Percentiles rank a stretch among this genome's conserved stretches.
Conservation (phyloP, 2,888 invertebrate species). For the Cyclophora punctaria region DNA sequence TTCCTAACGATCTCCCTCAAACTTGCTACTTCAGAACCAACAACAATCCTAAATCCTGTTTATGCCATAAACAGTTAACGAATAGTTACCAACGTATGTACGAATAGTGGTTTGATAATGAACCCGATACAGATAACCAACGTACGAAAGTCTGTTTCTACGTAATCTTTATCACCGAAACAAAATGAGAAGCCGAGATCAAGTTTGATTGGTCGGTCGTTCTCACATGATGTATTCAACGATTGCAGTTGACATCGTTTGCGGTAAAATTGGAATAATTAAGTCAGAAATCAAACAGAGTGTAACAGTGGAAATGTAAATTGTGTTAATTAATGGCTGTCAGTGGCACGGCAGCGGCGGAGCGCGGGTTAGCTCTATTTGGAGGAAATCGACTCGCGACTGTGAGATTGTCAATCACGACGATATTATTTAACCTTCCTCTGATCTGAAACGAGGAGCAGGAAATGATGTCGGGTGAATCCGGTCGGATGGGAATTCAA, state of each 20-base stretch:
- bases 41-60: no score
- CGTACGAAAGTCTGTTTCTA: background rate
- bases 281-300: conserved; percentile 31
- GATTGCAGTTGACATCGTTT: conserved; percentile 41
- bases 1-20: conserved; percentile 1
- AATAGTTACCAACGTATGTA: background rate
- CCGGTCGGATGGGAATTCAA: conserved; percentile 9
- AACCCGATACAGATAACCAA: conserved; percentile 4
- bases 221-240: conserved; percentile 33
- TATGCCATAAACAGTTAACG: background rate
- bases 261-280: conserved; percentile 32
- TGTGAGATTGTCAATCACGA: conserved; percentile 16
- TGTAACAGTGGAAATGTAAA: conserved; percentile 25
- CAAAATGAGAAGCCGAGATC: conserved; percentile 11
- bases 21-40: background rate
- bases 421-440: conserved; percentile 12
- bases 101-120: conserved; percentile 6
- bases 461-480: conserved; percentile 18
- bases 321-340: conserved; percentile 22
- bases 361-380: conserved; percentile 2
- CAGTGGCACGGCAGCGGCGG: conserved; percentile 1
- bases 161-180: background rate
- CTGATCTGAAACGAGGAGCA: conserved; percentile 14
- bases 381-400: conserved; percentile 17
- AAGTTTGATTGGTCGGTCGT: conserved; percentile 11